These are phyloP conservation scores for Malacoraja senta DNA, from an alignment of 2,797 vertebrate genomes.

Conservation along the genomic window DNA sequence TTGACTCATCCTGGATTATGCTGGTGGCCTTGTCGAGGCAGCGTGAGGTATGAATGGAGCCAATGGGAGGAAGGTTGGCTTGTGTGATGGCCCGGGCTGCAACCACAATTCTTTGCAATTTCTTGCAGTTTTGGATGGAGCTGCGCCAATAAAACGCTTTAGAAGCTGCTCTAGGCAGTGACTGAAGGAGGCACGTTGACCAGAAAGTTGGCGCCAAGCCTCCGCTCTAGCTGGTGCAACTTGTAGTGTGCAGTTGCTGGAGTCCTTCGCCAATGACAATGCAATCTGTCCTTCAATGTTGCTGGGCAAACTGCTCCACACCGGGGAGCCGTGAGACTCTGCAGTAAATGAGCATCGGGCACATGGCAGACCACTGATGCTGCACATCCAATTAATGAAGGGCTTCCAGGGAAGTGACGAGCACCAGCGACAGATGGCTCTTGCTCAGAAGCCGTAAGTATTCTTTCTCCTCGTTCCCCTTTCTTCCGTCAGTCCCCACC, in stretches of 20 bases:
- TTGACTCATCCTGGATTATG: too few relatives aligned
- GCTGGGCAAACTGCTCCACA: neutral
- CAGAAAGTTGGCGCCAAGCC: neutral
- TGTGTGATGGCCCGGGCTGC: too few relatives aligned
- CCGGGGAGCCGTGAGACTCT: neutral
- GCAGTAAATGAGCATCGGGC: conserved; percentile 4
- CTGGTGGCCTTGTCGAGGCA: too few relatives aligned
- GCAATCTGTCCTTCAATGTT: neutral
- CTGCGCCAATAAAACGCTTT: too few relatives aligned
- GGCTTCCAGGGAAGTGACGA: neutral
- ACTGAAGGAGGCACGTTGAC: neutral
- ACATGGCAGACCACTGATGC: neutral
- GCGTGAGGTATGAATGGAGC: too few relatives aligned
- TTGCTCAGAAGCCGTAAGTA: neutral
- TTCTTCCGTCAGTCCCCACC: neutral
- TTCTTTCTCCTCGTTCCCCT: neutral
- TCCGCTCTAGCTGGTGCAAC: neutral
- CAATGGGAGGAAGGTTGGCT: too few relatives aligned
- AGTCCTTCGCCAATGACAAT: neutral
- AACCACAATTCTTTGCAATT: too few relatives aligned
- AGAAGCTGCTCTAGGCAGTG: neutral
- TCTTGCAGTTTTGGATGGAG: too few relatives aligned
- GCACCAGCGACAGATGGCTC: neutral
- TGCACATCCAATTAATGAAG: conserved; percentile 10
- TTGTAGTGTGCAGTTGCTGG: neutral